A percentile compares a stretch with the other conserved stretches of the same genome.
These are phyloP conservation scores for Myrmecobius fasciatus DNA, from an alignment of 2,113 vertebrate genomes.

Conservation along the genomic window DNA sequence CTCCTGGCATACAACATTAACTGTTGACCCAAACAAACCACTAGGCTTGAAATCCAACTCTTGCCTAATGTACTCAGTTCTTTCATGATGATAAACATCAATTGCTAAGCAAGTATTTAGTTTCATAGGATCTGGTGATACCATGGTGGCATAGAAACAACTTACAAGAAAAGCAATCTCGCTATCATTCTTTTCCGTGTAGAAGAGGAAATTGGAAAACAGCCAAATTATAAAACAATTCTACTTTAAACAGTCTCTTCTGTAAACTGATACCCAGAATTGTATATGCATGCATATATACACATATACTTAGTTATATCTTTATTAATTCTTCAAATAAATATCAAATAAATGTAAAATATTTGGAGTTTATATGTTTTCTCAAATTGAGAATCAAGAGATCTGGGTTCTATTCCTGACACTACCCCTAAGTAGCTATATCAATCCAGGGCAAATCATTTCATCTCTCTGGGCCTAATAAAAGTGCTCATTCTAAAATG, in stretches of 20 bases:
- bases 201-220: background rate
- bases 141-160: background rate
- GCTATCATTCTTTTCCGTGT: background rate
- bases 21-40: constrained; percentile 5
- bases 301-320: background rate
- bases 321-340: constrained; percentile 41
- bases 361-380: background rate
- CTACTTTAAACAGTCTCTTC: constrained; percentile 35
- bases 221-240: background rate
- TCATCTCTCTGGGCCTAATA: background rate
- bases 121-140: background rate
- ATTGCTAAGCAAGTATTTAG: background rate
- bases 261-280: background rate
- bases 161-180: constrained; percentile 9
- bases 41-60: constrained; percentile 40
- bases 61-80: background rate
- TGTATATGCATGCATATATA: background rate
- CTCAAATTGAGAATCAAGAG: constrained; percentile 11
- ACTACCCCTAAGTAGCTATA: background rate
- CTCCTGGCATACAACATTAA: background rate
- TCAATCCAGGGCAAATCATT: background rate
- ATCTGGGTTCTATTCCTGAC: background rate
- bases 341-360: background rate
- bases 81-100: background rate
- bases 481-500: background rate